Evolutionary conservation across 2,888 invertebrate species (phyloP), one percentile per base, ranked within the genome.

Genomic region (Heliconius ethilla): DNA sequence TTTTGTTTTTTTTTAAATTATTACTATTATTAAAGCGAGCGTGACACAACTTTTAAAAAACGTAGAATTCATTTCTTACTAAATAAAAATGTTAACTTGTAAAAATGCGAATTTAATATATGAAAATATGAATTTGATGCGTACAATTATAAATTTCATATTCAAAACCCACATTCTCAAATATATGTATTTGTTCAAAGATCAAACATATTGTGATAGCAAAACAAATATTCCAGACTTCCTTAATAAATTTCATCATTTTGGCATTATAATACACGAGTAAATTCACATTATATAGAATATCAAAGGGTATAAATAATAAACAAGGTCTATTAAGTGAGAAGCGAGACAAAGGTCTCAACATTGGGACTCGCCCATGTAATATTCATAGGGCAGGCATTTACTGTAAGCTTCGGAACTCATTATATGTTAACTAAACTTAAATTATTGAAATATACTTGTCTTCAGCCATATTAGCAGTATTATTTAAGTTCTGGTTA

Each of bases 311-410:
- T 59, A 59, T 72, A 59, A 55, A 72, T 72, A 72, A 72, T 59
- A 59, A 59, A 59, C 59, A 59, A 59, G n/a, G 33, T 25, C 29
- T 75, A 67, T 74, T 27, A 45, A 65, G 27, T 9, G 27, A n/a
- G 37, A 63, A 45, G 63, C 63, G 72, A 72, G 33, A 72, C 72
- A 59, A 72, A 72, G 72, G 72, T 72, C 59, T 59, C 37, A n/a
- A 25, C 72, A 37, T 72, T 59, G 55, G 59, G 72, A 25, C 59
- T 25, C 33, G 33, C 37, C 70, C 59, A 59, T 72, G 59, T 59
- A 59, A 37, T 72, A 72, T 72, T 72, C 72, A 72, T 72, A n/a
- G 33, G n/a, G n/a, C n/a, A 37, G 59, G 72, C 72, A 72, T 72
- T 72, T n/a, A 37, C 59, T 72, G 37, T 72, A 59, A 72, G 72